Percentiles rank a stretch among this genome's conserved stretches.
These are phyloP conservation scores for Hyperoplus immaculatus DNA, from an alignment of 2,797 vertebrate species.

Conservation along the genomic window DNA sequence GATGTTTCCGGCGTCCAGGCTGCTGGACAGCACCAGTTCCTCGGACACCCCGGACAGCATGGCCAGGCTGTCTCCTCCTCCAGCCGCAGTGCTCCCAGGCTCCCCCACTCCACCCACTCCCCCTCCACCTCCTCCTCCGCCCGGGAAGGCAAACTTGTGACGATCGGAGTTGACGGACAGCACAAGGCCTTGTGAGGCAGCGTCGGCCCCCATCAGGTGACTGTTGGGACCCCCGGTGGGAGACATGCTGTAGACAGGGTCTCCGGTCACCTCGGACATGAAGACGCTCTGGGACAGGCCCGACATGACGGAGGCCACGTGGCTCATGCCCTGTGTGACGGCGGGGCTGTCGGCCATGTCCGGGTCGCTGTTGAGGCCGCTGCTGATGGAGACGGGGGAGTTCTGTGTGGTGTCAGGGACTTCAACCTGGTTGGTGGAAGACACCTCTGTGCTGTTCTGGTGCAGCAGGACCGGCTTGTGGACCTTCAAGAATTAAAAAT, in stretches of 20 bases:
- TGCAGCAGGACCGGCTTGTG: conserved; percentile 95
- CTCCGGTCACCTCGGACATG: conserved; percentile 97
- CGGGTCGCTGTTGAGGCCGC: conserved; percentile 96
- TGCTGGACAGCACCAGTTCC: conserved; percentile 97
- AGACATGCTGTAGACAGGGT: conserved; percentile 98
- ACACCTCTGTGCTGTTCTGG: conserved; percentile 99
- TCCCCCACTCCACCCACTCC: conserved; percentile 61
- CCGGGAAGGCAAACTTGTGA: conserved; percentile 98
- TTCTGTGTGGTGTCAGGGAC: conserved; percentile 99
- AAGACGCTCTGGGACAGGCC: conserved; percentile 97
- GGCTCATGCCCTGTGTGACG: conserved; percentile 93
- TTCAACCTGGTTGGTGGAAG: conserved; percentile 99
- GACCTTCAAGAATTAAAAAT: conserved; percentile 70
- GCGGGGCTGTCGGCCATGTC: conserved; percentile 98
- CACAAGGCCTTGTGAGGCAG: conserved; percentile 92
- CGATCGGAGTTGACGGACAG: conserved; percentile 94
- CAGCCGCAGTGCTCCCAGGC: conserved; percentile 78
- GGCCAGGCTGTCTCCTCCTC: conserved; percentile 92
- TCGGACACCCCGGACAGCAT: conserved; percentile 96
- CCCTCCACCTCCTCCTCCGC: conserved; percentile 74
- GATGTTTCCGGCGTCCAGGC: conserved; percentile 90
- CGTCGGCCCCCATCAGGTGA: conserved; percentile 95
- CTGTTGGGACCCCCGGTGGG: conserved; percentile 93
- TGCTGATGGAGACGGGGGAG: conserved; percentile 99
- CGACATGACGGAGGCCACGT: conserved; percentile 97